Evolutionary conservation across 1,140 invertebrate genomes (phyloP), one percentile per base, ranked within the genome.

Genomic region (Cydia splendana): DNA sequence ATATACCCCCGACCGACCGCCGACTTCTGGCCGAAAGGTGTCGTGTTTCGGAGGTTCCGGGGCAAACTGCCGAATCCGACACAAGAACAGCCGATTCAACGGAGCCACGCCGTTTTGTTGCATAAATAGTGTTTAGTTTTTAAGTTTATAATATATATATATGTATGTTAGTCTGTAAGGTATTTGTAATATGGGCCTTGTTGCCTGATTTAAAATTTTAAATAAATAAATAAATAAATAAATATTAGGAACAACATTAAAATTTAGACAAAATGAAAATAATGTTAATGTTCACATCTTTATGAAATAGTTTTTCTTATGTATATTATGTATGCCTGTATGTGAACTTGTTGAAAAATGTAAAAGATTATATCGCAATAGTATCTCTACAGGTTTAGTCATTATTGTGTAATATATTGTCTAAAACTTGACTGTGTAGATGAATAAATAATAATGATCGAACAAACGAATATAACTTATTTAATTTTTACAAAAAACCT

Each of bases 351-450:
- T 53, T 18, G n/a, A 53, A 18, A 24, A 24, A 62, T 62, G 57
- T 62, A 62, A 12, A 24, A 53, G 24, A 24, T n/a, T 7, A 62
- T 20, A 24, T 62, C 57, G 57, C 57, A 62, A 62, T 62, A 62
- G 57, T 62, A 62, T 62, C 6, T 24, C 6, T 62, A 24, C 57
- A 62, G 57, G 20, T 62, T 62, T 62, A 62, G 57, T 62, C 57
- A 62, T 62, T 62, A 62, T 62, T 62, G 57, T 62, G 20, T 62
- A 24, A 62, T 12, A 62, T 62, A 62, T 62, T 24, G 57, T 62
- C 57, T 62, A 62, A 62, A 62, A 62, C 57, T 62, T 62, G 57
- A 62, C 9, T 62, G 57, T 62, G 57, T 62, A 62, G 57, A 62
- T 24, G 57, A 62, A 62, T 62, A 62, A 62, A 62, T 62, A 20